Percentiles rank a stretch among this genome's conserved stretches.
Conservation (phyloP, 2,797 vertebrate species). For the Microhierax caerulescens region DNA sequence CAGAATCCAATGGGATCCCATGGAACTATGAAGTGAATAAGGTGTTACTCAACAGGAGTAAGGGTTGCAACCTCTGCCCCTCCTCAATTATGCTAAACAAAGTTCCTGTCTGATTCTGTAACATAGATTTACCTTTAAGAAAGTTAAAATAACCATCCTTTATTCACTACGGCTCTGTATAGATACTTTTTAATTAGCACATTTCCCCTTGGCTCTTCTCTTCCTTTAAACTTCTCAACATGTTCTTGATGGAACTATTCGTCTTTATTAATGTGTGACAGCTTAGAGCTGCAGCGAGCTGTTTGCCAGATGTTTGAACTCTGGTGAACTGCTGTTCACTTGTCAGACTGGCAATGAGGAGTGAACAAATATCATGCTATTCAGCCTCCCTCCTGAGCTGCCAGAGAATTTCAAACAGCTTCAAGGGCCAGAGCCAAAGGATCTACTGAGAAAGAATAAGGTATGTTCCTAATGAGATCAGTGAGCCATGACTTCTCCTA, state of each 20-base stretch:
- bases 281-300: slow-evolving; percentile 56
- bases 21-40: background rate
- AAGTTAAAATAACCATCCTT: slow-evolving; percentile 16
- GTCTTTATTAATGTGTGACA: slow-evolving; percentile 59
- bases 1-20: fast-evolving
- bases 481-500: background rate
- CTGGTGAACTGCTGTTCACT: slow-evolving; percentile 63
- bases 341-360: slow-evolving; percentile 39
- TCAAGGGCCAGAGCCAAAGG: background rate
- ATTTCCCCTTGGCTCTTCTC: slow-evolving; percentile 38
- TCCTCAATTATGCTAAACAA: background rate
- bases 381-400: slow-evolving; percentile 40
- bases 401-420: background rate
- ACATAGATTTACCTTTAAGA: slow-evolving; percentile 27
- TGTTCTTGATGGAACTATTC: slow-evolving; percentile 68
- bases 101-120: background rate
- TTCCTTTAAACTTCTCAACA: slow-evolving; percentile 48
- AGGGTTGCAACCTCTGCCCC: background rate
- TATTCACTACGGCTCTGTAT: background rate
- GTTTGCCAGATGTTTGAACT: slow-evolving; percentile 71
- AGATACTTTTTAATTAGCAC: slow-evolving; percentile 49
- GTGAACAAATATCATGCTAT: background rate
- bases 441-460: slow-evolving; percentile 29
- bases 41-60: background rate
- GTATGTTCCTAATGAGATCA: slow-evolving; percentile 16